These are phyloP conservation scores for Odobenus rosmarus DNA, from an alignment of 2,113 vertebrate genomes.

Conservation along the genomic window DNA sequence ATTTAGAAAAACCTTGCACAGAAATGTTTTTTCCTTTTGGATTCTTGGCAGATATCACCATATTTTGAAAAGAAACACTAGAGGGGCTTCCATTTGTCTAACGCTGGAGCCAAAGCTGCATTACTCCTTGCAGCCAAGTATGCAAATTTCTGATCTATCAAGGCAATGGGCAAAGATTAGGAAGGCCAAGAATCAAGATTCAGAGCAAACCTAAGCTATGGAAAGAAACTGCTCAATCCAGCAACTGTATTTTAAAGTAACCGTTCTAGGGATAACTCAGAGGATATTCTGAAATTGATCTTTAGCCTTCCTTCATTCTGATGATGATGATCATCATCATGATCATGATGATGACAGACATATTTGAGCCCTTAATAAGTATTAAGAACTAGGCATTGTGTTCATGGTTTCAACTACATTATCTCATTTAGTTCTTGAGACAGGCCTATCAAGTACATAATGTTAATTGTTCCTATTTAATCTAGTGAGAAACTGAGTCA, in stretches of 20 bases:
- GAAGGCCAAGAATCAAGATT: constrained; percentile 17
- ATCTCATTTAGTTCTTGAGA: constrained; percentile 28
- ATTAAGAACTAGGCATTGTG: not conserved
- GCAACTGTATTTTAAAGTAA: constrained; percentile 9
- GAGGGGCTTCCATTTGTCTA: not conserved
- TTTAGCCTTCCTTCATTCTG: constrained; percentile 2
- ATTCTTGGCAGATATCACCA: constrained; percentile 10
- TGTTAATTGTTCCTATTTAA: constrained; percentile 18
- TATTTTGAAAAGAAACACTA: constrained; percentile 38
- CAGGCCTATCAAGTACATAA: not conserved
- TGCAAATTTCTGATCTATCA: constrained; percentile 30
- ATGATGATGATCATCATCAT: not conserved
- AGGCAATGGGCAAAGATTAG: not conserved
- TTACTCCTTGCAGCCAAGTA: constrained; percentile 35
- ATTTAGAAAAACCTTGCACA: constrained; percentile 11
- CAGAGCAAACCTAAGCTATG: constrained; percentile 11
- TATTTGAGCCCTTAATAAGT: not conserved
- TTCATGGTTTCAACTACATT: constrained; percentile 9
- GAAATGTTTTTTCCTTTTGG: not conserved
- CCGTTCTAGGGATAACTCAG: not conserved
- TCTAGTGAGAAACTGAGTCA: not conserved
- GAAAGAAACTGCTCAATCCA: not conserved
- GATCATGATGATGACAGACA: not conserved
- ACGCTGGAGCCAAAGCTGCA: not conserved
- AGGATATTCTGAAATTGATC: constrained; percentile 31